Conservation (phyloP, 2,888 invertebrate species). For the Rotaria socialis region DNA sequence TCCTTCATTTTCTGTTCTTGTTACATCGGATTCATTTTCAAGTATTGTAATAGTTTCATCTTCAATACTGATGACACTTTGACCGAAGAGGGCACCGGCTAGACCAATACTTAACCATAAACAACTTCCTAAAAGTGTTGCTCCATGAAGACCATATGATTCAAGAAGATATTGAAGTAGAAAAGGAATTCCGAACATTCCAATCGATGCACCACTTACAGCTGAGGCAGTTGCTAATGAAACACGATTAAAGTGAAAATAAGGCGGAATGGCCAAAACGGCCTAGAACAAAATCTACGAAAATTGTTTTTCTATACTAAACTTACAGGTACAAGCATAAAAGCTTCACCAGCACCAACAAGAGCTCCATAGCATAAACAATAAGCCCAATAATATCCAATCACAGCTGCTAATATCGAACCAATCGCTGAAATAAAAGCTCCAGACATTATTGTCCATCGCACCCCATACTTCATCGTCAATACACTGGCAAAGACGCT, state of each 20-base stretch:
- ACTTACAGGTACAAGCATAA: constrained; percentile 27
- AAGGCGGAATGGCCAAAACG: constrained; percentile 10
- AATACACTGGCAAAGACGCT: background rate
- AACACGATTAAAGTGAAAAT: background rate
- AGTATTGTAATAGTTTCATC: background rate
- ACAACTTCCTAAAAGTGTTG: background rate
- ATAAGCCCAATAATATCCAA: background rate
- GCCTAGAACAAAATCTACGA: background rate
- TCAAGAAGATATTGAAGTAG: constrained; percentile 23
- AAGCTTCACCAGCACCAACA: background rate
- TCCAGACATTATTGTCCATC: background rate
- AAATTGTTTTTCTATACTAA: background rate
- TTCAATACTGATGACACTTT: background rate
- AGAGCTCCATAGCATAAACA: background rate
- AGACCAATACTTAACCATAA: background rate
- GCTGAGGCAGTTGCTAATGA: constrained; percentile 10
- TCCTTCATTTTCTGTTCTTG: background rate
- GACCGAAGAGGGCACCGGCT: background rate
- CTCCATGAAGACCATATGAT: background rate
- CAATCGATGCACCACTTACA: background rate
- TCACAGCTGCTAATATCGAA: background rate
- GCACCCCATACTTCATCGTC: background rate
- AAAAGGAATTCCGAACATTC: background rate
- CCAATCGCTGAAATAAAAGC: background rate
- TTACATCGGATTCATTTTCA: no score